Percentiles rank a stretch among this genome's conserved stretches.
Evolutionary conservation across 2,797 vertebrate genomes (phyloP).

Genomic region (Leucoraja ocellata): DNA sequence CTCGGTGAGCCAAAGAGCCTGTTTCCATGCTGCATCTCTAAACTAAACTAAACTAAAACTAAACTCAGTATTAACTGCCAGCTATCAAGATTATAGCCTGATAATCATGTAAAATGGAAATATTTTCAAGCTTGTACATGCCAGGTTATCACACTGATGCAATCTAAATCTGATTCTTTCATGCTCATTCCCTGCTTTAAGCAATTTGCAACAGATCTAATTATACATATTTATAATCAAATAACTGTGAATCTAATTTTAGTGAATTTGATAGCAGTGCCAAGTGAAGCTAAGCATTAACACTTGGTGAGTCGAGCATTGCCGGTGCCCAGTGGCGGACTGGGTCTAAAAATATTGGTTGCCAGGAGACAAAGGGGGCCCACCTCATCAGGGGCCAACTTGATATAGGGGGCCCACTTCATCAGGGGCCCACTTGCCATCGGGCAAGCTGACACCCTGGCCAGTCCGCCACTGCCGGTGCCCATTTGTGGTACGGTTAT

Average conservation of each 20-base stretch:
- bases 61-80: background rate
- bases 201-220: background rate
- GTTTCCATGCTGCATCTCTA: no score
- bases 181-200: background rate
- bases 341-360: no score
- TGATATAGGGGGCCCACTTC: no score
- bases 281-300: background rate
- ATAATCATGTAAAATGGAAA: background rate
- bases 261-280: background rate
- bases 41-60: no score
- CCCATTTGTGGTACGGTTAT: background rate
- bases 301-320: background rate
- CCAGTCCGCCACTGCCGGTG: no score
- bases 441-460: no score
- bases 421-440: no score
- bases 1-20: no score
- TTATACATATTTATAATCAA: background rate
- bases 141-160: background rate
- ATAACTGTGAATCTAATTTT: background rate
- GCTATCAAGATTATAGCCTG: background rate
- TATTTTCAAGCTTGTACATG: background rate
- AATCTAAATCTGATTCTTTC: background rate
- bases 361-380: no score
- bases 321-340: no score
- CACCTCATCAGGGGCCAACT: no score